phyloP scores from a whole-genome alignment of 2,113 vertebrate genomes.

The Agelaius tricolor region DNA sequence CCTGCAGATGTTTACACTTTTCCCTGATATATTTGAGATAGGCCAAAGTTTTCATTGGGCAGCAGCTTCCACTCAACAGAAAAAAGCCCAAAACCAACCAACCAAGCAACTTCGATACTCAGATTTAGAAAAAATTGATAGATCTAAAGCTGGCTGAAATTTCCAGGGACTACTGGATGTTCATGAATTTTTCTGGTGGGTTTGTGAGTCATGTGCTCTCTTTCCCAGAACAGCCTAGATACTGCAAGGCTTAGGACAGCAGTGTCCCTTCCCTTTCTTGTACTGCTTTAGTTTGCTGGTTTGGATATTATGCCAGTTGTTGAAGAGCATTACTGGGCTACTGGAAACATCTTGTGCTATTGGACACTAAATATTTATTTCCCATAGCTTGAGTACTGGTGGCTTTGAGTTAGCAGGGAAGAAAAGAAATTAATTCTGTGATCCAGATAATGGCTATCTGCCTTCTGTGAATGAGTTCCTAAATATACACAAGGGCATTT shows the following conservation, averaged over 20 bases:
- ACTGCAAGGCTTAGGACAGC: neutral
- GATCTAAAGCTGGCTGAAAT: neutral
- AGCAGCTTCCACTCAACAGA: neutral
- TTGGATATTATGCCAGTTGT: neutral
- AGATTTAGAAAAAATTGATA: neutral
- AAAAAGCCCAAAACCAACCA: neutral
- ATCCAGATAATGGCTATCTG: neutral
- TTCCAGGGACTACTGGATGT: neutral
- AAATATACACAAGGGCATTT: neutral
- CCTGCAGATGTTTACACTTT: neutral
- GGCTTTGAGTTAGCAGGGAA: neutral
- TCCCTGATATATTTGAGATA: neutral
- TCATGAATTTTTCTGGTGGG: neutral
- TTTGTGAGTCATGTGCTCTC: neutral
- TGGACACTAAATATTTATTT: neutral
- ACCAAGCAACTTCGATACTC: neutral
- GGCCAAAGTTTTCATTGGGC: neutral
- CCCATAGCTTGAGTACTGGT: rapidly evolving
- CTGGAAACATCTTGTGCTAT: neutral
- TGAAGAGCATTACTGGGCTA: neutral
- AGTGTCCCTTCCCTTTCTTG: neutral
- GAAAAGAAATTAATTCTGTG: neutral
- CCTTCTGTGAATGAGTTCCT: neutral
- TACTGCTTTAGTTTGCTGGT: neutral
- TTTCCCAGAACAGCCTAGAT: neutral